Evolutionary conservation across 2,888 invertebrate genomes (phyloP).

Genomic region (Acronicta alni): DNA sequence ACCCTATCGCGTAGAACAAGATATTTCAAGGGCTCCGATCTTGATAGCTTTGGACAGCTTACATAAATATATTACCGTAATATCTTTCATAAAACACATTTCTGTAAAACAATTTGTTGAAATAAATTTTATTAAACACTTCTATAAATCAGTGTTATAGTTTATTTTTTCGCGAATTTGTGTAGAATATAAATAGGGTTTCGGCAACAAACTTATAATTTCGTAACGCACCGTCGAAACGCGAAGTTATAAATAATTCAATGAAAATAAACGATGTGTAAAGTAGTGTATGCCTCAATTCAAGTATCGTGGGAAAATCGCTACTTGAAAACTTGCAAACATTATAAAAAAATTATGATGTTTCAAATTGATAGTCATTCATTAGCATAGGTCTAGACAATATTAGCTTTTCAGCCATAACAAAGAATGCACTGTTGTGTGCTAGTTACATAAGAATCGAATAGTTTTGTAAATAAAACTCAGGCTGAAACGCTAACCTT

Average conservation of each 20-base stretch:
- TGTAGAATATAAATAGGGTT: slow-evolving; percentile 19
- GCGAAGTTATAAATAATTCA: slow-evolving; percentile 29
- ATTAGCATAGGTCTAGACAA: slow-evolving; percentile 53
- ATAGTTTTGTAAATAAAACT: background rate
- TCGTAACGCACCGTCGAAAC: slow-evolving; percentile 22
- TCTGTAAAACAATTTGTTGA: slow-evolving; percentile 34
- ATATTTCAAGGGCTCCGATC: slow-evolving; percentile 53
- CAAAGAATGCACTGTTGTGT: slow-evolving; percentile 20
- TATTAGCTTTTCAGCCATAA: slow-evolving; percentile 20
- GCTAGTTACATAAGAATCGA: background rate
- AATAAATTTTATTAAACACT: slow-evolving; percentile 20
- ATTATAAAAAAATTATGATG: slow-evolving; percentile 13
- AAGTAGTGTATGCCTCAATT: slow-evolving; percentile 26
- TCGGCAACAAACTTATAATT: slow-evolving; percentile 19
- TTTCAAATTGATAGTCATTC: slow-evolving; percentile 36
- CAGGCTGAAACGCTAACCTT: background rate
- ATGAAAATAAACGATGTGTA: slow-evolving; percentile 15
- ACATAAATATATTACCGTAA: slow-evolving; percentile 37
- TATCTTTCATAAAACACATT: slow-evolving; percentile 42
- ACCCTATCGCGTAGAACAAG: slow-evolving; percentile 21
- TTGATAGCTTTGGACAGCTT: slow-evolving; percentile 19
- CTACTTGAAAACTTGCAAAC: slow-evolving; percentile 24
- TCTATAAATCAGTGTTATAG: slow-evolving; percentile 43
- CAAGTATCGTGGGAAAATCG: slow-evolving; percentile 31
- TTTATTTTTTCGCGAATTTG: slow-evolving; percentile 41